Base-by-base conservation (phyloP, 1,140 invertebrate genomes). In the Drosophila repletoides region DNA sequence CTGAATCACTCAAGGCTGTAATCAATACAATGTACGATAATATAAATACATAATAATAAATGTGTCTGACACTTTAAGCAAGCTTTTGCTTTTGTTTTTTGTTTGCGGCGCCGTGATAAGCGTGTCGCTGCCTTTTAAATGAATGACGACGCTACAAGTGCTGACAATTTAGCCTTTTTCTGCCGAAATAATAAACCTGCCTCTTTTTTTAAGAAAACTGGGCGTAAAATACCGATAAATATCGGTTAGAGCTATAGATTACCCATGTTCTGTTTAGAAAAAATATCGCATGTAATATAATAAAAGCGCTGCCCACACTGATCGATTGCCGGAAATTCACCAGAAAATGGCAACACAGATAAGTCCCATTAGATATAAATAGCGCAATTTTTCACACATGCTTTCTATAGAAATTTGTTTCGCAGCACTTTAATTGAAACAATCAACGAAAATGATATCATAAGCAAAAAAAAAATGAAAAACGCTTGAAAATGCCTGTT, bases 381-480 rank as follows among this genome's bases (percentile, higher is more conserved):
- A 81, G 76, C 14, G 41, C 29, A 4, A 64, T 64, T 72, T 60
- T 63, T 71, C 58, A 76, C 49, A 55, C 68, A 61, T 34, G 71
- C 41, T 72, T 81, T 49, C 58, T 14, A 14, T 3, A 40, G 51
- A 69, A 64, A 21, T 56, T 53, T 21, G 31, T 24, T 40, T 48
- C 21, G 24, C 19, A 26, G 21, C 65, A 64, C 26, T 40, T 63
- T 68, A 68, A 68, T 68, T 68, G 59, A 64, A 48, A 41, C 40
- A 67, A 61, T 63, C 33, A 56, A 43, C 24, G 10, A 64, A 53
- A 64, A 64, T 77, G 68, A 76, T 76, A 72, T 76, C 55, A 76
- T 45, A 24, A 38, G 31, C 29, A 14, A 19, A 66, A 51, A 66
- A 14, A 19, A 66, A 51, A 66, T 40, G 28, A n/a, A n/a, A n/a